Evolutionary conservation across 2,113 vertebrate genomes (phyloP), one percentile per base, ranked within the genome.

Genomic region (Tinamus guttatus): DNA sequence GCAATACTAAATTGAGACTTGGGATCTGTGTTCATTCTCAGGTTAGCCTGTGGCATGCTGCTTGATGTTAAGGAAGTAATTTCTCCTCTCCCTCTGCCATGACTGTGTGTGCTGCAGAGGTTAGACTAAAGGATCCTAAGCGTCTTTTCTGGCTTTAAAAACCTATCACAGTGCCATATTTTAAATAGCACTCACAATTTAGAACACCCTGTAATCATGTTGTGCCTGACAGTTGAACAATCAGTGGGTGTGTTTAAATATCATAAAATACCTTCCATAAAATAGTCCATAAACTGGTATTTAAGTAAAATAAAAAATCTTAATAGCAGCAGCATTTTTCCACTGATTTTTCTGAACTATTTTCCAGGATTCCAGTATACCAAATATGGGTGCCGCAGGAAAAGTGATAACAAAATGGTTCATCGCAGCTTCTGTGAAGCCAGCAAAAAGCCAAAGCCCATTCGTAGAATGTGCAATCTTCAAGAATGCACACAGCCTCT

Each of bases 321-420:
- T 43, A 21, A 30, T 21, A 5, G 34, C 16, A 28, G 38, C 41
- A 32, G 22, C 24, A 7, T 7, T 83, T 67, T 43, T 32, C 30
- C 12, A 38, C 28, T 22, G 8, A 25, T 54, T 56, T 2, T 71
- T 54, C 89, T 82, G 87, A 7, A 18, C 8, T 28, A 24, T 51
- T 74, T 58, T 60, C 21, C 85, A 99, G 99, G 99, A 73, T 99
- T 98, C 85, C 99, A 99, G 86, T 99, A 99, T 93, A 99, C 99
- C 70, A 99, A 99, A 75, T 99, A 99, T 0, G 99, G 99, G 11
- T 99, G 99, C 91, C 98, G 99, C 30, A 98, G 99, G 96, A 99
- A 99, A 90, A 99, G 99, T 1, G 99, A 99, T 93, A 99, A 97
- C 87, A 99, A 99, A 96, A 99, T 99, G 99, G 98, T 99, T 60